These are phyloP conservation scores for Puntigrus tetrazona DNA, from an alignment of 2,113 vertebrate species.

Conservation along the genomic window DNA sequence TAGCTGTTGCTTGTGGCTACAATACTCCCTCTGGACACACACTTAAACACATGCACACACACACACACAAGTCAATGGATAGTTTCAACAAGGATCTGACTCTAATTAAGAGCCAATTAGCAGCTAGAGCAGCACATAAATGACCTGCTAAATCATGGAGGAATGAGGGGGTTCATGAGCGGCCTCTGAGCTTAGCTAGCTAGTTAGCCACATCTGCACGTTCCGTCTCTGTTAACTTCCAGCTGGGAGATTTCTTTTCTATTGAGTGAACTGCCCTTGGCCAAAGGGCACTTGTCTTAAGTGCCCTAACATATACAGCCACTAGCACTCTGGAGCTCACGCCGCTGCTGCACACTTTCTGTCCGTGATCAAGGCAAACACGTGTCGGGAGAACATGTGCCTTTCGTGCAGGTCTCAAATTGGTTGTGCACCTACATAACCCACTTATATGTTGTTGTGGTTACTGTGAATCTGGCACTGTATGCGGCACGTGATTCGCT, in stretches of 20 bases:
- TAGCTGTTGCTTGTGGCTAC: neutral
- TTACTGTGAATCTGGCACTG: neutral
- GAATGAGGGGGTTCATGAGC: conserved; percentile 48
- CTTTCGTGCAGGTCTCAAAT: neutral
- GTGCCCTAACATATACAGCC: conserved; percentile 36
- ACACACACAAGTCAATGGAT: conserved; percentile 31
- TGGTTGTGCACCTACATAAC: neutral
- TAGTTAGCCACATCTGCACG: neutral
- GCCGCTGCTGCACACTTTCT: neutral
- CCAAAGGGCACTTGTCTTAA: conserved; percentile 30
- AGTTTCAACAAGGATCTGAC: conserved; percentile 59
- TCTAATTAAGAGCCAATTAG: conserved; percentile 77
- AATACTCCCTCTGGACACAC: conserved; percentile 16
- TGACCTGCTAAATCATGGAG: conserved; percentile 63
- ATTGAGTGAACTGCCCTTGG: conserved; percentile 15
- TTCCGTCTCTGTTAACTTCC: neutral
- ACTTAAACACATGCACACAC: conserved; percentile 33
- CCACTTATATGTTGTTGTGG: neutral
- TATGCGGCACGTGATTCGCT: neutral
- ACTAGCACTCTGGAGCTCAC: neutral
- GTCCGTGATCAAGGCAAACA: neutral
- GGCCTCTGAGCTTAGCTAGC: neutral
- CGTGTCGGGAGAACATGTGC: neutral
- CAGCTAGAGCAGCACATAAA: conserved; percentile 58
- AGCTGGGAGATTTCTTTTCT: conserved; percentile 1